Percentiles rank a stretch among this genome's conserved stretches.
Evolutionary conservation across 2,888 invertebrate species (phyloP).

Genomic region (Luffia ferchaultella): DNA sequence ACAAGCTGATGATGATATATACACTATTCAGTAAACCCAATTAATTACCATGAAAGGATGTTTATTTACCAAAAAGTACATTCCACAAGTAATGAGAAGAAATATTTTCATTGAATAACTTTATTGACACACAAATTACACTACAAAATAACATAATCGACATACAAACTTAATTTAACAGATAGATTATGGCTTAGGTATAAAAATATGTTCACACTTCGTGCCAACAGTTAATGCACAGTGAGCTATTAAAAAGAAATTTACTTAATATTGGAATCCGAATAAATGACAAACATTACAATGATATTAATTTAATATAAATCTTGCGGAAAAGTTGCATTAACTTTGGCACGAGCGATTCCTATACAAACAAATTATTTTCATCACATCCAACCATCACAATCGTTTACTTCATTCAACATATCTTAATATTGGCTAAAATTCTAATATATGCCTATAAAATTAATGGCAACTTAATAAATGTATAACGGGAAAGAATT

Average conservation of each 20-base stretch:
- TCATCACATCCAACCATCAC: slow-evolving; percentile 61
- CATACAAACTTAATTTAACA: slow-evolving; percentile 37
- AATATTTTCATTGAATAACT: background rate
- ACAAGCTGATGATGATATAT: too few relatives aligned
- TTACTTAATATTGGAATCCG: too few relatives aligned
- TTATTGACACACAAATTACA: slow-evolving; percentile 37
- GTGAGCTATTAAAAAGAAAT: background rate
- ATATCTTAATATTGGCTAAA: background rate
- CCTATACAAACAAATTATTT: slow-evolving; percentile 12
- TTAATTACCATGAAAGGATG: too few relatives aligned
- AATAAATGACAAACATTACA: too few relatives aligned
- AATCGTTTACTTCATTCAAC: slow-evolving; percentile 16
- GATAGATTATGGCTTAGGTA: slow-evolving; percentile 52
- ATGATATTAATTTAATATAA: too few relatives aligned
- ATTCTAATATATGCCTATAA: too few relatives aligned
- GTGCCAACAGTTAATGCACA: slow-evolving; percentile 21
- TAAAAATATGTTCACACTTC: slow-evolving; percentile 28
- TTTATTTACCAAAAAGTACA: too few relatives aligned
- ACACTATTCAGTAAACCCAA: too few relatives aligned
- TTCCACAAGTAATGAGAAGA: too few relatives aligned
- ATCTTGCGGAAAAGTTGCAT: background rate
- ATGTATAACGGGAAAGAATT: too few relatives aligned
- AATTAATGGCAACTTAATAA: too few relatives aligned
- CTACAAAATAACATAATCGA: slow-evolving; percentile 39
- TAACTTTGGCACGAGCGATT: background rate